A percentile compares a stretch with the other conserved stretches of the same genome.
Conservation (phyloP, 1,140 invertebrate genomes). For the Lepidurus apus region DNA sequence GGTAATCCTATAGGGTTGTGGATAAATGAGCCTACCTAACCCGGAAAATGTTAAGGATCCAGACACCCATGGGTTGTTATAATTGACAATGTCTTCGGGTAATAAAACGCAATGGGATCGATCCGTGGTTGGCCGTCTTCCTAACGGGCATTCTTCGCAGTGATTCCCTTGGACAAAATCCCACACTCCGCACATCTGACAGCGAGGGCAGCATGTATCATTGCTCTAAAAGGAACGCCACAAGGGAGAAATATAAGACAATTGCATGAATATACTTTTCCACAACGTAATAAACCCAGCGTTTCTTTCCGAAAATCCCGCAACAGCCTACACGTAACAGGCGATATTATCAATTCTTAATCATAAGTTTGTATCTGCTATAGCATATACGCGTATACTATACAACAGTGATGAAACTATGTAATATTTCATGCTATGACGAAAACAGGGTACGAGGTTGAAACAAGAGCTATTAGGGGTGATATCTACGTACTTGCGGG, state of each 20-base stretch:
- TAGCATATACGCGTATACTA: too few relatives aligned
- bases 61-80: slow-evolving; percentile 53
- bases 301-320: too few relatives aligned
- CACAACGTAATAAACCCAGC: not conserved
- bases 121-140: slow-evolving; percentile 45
- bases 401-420: too few relatives aligned
- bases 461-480: not conserved
- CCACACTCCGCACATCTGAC: slow-evolving; percentile 55
- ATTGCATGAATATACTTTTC: not conserved
- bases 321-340: too few relatives aligned
- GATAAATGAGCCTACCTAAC: slow-evolving; percentile 42
- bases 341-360: too few relatives aligned
- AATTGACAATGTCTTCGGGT: slow-evolving; percentile 52
- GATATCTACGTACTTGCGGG: slow-evolving; percentile 39
- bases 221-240: slow-evolving; percentile 42
- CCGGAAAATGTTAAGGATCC: slow-evolving; percentile 52
- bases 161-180: slow-evolving; percentile 56
- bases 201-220: slow-evolving; percentile 57
- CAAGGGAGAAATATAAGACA: slow-evolving; percentile 24
- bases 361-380: too few relatives aligned
- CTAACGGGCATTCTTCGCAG: slow-evolving; percentile 55
- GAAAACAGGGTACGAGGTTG: too few relatives aligned
- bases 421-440: too few relatives aligned
- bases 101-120: slow-evolving; percentile 49
- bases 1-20: not conserved